phyloP scores from a whole-genome alignment of 92 coral and sea anemone species.

The Diadumene lineata region DNA sequence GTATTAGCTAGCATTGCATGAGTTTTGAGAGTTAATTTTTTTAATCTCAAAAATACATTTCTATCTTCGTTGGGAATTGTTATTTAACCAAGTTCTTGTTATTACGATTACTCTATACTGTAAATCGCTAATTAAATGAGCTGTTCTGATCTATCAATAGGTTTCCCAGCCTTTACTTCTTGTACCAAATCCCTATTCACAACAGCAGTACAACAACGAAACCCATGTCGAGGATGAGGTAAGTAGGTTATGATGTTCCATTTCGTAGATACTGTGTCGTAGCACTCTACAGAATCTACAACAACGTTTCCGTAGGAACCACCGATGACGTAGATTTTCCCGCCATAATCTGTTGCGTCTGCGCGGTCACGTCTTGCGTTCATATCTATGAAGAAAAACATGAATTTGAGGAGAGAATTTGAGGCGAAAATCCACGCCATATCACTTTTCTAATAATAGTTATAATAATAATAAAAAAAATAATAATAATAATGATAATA shows the following conservation, averaged over 20 bases:
- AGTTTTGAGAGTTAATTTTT: no score
- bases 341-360: slow-evolving; percentile 67
- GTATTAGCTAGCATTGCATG: no score
- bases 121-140: slow-evolving; percentile 28
- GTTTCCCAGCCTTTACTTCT: slow-evolving; percentile 45
- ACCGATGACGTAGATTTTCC: slow-evolving; percentile 89
- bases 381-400: slow-evolving; percentile 60
- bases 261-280: slow-evolving; percentile 51
- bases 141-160: slow-evolving; percentile 47
- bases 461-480: no score
- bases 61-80: background rate
- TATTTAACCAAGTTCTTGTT: no score
- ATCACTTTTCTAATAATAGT: no score
- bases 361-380: slow-evolving; percentile 84
- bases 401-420: background rate
- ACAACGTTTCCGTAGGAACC: slow-evolving; percentile 95
- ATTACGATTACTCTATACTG: no score
- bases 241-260: slow-evolving; percentile 84
- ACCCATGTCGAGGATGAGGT: slow-evolving; percentile 83
- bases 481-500: no score
- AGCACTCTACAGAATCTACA: slow-evolving; percentile 92
- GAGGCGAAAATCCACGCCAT: background rate
- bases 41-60: no score
- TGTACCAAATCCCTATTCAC: slow-evolving; percentile 73
- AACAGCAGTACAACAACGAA: slow-evolving; percentile 62